phyloP scores from a whole-genome alignment of 2,113 vertebrate genomes.

The Hucho hucho region DNA sequence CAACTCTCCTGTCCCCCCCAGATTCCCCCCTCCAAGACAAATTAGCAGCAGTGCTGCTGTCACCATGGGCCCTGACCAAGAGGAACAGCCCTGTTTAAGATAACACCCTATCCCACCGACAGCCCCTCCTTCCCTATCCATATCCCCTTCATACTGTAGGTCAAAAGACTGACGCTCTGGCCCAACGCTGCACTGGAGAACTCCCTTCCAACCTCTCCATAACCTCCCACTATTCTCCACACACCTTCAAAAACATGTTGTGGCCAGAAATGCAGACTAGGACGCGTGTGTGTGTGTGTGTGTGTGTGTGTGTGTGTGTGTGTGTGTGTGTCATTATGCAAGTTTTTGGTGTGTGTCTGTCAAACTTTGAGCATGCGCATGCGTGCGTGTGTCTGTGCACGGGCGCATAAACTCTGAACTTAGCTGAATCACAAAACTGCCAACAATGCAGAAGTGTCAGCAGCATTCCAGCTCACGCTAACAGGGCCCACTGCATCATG shows the following conservation, averaged over 20 bases:
- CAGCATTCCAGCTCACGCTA: constrained; percentile 53
- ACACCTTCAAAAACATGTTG: constrained; percentile 37
- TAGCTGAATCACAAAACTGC: constrained; percentile 59
- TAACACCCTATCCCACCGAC: constrained; percentile 52
- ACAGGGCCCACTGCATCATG: constrained; percentile 65
- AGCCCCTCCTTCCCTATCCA: background rate
- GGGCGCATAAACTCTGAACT: constrained; percentile 31
- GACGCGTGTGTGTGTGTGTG: constrained; percentile 34
- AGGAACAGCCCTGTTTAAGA: constrained; percentile 70
- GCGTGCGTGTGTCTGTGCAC: background rate
- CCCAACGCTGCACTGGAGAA: constrained; percentile 48
- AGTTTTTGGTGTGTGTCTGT: background rate
- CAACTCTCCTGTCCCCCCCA: constrained; percentile 42
- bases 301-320: constrained; percentile 16
- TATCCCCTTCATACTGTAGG: constrained; percentile 57
- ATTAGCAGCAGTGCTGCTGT: constrained; percentile 71
- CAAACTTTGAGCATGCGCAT: constrained; percentile 28
- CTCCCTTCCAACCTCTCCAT: constrained; percentile 35
- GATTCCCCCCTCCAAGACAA: constrained; percentile 70
- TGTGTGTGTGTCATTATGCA: constrained; percentile 29
- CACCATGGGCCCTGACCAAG: constrained; percentile 66
- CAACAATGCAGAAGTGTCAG: constrained; percentile 60
- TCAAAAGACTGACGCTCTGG: constrained; percentile 55
- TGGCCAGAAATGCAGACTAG: constrained; percentile 36
- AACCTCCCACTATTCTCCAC: constrained; percentile 2